phyloP scores from a whole-genome alignment of 2,888 invertebrate species.

The Callyntrura guangdongensis region DNA sequence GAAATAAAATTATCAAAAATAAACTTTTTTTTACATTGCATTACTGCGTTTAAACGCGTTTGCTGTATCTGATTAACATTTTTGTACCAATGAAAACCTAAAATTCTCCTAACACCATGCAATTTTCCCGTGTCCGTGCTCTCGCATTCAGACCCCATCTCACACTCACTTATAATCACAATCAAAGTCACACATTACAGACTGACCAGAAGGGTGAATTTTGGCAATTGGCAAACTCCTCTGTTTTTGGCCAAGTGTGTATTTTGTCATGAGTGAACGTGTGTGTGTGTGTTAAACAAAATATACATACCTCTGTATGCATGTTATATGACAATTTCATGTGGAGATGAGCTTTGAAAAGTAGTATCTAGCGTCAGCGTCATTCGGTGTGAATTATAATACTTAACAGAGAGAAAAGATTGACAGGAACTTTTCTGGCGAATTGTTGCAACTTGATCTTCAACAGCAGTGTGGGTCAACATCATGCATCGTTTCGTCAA shows the following conservation, averaged over 20 bases:
- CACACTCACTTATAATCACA: slow-evolving; percentile 29
- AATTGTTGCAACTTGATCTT: slow-evolving; percentile 25
- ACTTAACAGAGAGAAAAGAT: background rate
- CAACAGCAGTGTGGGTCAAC: slow-evolving; percentile 30
- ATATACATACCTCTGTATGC: background rate
- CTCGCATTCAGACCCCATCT: background rate
- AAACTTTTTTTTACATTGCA: too few species aligned
- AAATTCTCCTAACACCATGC: too few species aligned
- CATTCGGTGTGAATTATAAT: background rate
- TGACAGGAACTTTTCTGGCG: background rate
- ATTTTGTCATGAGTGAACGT: background rate
- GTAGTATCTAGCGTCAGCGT: background rate
- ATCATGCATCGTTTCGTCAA: slow-evolving; percentile 9
- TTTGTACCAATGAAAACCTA: too few species aligned
- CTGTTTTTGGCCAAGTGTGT: background rate
- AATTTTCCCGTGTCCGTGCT: too few species aligned
- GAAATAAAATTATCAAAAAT: too few species aligned
- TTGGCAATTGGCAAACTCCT: slow-evolving; percentile 27
- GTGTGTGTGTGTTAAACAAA: background rate
- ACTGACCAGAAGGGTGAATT: background rate
- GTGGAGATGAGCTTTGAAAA: background rate
- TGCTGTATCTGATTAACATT: too few species aligned
- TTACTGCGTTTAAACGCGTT: too few species aligned
- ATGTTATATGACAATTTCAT: background rate
- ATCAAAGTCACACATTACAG: background rate